Evolutionary conservation across 1,140 invertebrate species (phyloP).

Genomic region (Dendroctonus valens): DNA sequence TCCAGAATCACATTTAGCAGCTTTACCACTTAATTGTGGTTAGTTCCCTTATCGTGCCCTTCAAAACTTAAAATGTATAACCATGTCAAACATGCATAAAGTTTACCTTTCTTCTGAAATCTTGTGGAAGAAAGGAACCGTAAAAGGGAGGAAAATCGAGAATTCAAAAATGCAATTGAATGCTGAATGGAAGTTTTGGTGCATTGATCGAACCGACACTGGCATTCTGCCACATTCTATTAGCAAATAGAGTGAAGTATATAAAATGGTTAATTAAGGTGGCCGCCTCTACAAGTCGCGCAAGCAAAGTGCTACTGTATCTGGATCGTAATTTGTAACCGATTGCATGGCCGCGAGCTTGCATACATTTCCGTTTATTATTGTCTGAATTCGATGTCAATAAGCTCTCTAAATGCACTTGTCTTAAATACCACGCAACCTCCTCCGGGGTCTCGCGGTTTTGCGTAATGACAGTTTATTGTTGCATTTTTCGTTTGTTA

Average conservation of each 20-base stretch:
- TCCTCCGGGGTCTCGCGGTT: not conserved
- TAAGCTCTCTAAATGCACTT: conserved; percentile 31
- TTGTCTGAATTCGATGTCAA: conserved; percentile 30
- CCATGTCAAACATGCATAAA: no score
- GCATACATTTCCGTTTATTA: conserved; percentile 47
- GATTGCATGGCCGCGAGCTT: conserved; percentile 47
- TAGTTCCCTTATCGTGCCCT: no score
- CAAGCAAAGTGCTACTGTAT: conserved; percentile 47
- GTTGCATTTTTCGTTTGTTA: conserved; percentile 21
- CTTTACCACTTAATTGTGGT: no score
- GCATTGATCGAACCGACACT: no score
- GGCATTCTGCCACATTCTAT: not conserved
- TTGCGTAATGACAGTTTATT: conserved; percentile 29
- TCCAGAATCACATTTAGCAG: no score
- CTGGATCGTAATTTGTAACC: conserved; percentile 50
- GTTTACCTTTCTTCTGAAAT: no score
- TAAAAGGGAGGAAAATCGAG: no score
- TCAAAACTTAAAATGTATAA: no score
- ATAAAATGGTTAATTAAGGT: conserved; percentile 50
- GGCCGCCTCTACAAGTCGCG: conserved; percentile 46
- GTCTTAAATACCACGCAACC: conserved; percentile 16
- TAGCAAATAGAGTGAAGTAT: conserved; percentile 48
- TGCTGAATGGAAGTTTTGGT: no score
- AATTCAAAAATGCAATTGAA: no score
- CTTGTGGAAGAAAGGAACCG: no score